Conservation (phyloP, 2,888 invertebrate species). For the Lycocerus yunnanus region DNA sequence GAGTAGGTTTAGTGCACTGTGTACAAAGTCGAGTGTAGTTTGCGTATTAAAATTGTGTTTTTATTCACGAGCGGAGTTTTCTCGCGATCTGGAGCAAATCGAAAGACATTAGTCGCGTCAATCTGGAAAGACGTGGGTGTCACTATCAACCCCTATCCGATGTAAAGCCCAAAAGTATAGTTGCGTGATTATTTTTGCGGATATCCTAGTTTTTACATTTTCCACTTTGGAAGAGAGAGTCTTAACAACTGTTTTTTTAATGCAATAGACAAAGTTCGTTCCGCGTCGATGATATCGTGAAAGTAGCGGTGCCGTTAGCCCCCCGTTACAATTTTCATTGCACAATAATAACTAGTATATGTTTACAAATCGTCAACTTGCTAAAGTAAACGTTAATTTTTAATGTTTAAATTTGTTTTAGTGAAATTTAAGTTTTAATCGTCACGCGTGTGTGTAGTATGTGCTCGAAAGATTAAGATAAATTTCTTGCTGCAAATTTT, state of each 20-base stretch:
- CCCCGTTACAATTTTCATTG: slow-evolving; percentile 30
- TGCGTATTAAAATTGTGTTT: slow-evolving; percentile 3
- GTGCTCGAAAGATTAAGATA: neutral
- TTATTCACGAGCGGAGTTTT: slow-evolving; percentile 11
- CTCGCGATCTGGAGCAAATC: slow-evolving; percentile 16
- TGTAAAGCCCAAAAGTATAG: neutral
- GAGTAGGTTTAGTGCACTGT: slow-evolving; percentile 52
- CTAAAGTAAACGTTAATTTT: neutral
- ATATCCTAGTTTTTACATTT: slow-evolving; percentile 18
- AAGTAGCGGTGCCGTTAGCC: slow-evolving; percentile 35
- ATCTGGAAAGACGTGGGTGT: slow-evolving; percentile 5
- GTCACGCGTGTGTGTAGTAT: neutral
- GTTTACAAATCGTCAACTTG: neutral
- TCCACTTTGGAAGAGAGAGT: slow-evolving; percentile 20
- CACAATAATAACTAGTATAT: slow-evolving; percentile 24
- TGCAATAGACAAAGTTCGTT: slow-evolving; percentile 28
- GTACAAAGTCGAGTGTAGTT: slow-evolving; percentile 24
- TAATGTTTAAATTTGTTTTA: neutral
- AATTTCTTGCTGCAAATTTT: neutral
- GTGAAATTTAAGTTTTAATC: neutral
- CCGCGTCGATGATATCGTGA: slow-evolving; percentile 35
- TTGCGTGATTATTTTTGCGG: neutral
- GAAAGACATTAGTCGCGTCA: slow-evolving; percentile 4
- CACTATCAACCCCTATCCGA: neutral
- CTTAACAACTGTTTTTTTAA: slow-evolving; percentile 20